A percentile compares a stretch with the other conserved stretches of the same genome.
These are phyloP conservation scores for Siniperca undulata DNA, from an alignment of 2,797 vertebrate species.

Conservation along the genomic window DNA sequence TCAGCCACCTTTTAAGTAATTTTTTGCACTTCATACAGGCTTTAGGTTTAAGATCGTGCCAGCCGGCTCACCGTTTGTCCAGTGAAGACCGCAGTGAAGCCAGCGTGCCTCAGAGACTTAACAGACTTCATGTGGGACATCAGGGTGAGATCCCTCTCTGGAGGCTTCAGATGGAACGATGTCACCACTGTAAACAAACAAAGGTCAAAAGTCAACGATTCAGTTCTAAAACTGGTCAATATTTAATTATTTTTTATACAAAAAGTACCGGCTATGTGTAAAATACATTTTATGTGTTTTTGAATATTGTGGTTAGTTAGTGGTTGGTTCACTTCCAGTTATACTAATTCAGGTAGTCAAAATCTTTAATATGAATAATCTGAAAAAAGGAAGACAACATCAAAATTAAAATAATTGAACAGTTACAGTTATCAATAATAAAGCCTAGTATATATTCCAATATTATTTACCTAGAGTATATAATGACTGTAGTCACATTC, in stretches of 20 bases:
- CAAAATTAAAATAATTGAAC: background rate
- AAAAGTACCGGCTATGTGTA: background rate
- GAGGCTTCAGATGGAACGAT: slow-evolving; percentile 77
- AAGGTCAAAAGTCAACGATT: slow-evolving; percentile 18
- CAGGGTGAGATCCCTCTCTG: slow-evolving; percentile 71
- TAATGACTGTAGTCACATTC: background rate
- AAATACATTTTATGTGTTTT: background rate
- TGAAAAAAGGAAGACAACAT: background rate
- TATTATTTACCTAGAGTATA: background rate
- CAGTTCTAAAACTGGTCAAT: background rate
- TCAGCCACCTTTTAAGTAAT: background rate
- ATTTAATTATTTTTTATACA: background rate
- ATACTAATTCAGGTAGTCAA: background rate
- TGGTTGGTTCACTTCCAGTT: background rate
- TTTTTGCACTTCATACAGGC: background rate
- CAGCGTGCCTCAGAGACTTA: slow-evolving; percentile 79
- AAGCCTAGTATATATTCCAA: background rate
- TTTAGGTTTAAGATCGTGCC: background rate
- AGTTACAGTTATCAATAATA: background rate
- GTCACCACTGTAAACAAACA: slow-evolving; percentile 76
- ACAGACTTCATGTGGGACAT: slow-evolving; percentile 78
- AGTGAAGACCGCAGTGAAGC: slow-evolving; percentile 81
- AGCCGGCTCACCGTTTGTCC: slow-evolving; percentile 70
- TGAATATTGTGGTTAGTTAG: background rate
- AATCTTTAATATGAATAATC: background rate